Percentiles rank a stretch among this genome's conserved stretches.
Conservation (phyloP, 2,888 invertebrate genomes). For the Oxystoma pomonae region DNA sequence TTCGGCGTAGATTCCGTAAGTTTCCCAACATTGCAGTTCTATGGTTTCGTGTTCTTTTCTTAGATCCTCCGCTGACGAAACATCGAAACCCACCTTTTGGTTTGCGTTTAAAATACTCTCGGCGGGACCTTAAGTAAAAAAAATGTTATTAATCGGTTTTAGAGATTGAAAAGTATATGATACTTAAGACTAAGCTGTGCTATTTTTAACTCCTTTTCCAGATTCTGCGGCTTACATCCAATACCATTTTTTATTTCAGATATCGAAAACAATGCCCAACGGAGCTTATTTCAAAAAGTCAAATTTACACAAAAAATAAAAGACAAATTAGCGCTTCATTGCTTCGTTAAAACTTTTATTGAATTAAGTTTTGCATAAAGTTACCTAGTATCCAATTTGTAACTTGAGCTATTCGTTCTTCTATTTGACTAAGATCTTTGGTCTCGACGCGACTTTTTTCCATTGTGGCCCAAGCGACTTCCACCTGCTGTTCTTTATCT, state of each 20-base stretch:
- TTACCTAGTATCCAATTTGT: conserved; percentile 66
- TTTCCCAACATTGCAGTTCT: conserved; percentile 72
- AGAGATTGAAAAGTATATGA: no score
- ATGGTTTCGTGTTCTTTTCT: conserved; percentile 70
- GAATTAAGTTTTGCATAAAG: no score
- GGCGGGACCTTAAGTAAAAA: conserved; percentile 58
- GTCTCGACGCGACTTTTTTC: conserved; percentile 57
- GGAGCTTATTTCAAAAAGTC: no score
- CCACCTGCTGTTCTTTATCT: conserved; percentile 56
- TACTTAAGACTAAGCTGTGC: no score
- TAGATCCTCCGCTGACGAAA: conserved; percentile 66
- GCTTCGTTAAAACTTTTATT: no score
- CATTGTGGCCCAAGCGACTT: conserved; percentile 58
- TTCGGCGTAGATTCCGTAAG: conserved; percentile 76
- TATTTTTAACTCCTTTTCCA: no score
- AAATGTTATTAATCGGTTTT: neutral
- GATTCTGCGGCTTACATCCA: no score
- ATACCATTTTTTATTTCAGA: no score
- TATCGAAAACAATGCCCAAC: no score
- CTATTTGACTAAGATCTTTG: conserved; percentile 57
- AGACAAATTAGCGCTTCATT: no score
- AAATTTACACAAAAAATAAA: no score
- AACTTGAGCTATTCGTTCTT: conserved; percentile 64
- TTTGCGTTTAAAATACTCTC: conserved; percentile 69
- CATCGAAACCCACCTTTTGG: conserved; percentile 68